These are phyloP conservation scores for Branchellion lobata DNA, from an alignment of 2,888 invertebrate species.

Conservation along the genomic window DNA sequence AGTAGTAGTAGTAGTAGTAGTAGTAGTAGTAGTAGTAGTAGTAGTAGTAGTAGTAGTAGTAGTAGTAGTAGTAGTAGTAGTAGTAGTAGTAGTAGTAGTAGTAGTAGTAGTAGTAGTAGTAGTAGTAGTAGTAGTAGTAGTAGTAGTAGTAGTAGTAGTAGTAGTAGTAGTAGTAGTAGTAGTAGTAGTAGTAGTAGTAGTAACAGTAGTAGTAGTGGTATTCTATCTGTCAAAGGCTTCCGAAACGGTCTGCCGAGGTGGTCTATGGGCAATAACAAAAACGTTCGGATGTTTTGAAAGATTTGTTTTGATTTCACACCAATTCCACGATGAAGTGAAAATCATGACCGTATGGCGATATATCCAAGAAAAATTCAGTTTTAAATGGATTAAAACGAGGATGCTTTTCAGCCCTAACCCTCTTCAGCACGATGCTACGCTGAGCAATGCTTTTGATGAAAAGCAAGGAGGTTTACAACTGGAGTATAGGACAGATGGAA, in stretches of 20 bases:
- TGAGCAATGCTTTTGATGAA: too few species aligned
- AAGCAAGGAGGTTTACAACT: too few species aligned
- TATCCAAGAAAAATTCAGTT: too few species aligned
- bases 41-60: slow-evolving; percentile 28
- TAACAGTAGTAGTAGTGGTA: not conserved
- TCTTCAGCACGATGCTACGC: too few species aligned
- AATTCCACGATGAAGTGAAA: too few species aligned
- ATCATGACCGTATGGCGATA: too few species aligned
- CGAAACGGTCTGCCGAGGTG: not conserved
- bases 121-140: not conserved
- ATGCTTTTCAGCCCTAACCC: too few species aligned
- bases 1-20: slow-evolving; percentile 38
- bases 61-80: slow-evolving; percentile 36
- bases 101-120: slow-evolving; percentile 9
- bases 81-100: slow-evolving; percentile 26
- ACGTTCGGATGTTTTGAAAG: too few species aligned
- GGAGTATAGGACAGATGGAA: too few species aligned
- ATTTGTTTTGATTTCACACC: too few species aligned
- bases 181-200: not conserved
- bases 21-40: slow-evolving; percentile 33
- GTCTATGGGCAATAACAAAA: not conserved
- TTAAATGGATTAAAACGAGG: too few species aligned
- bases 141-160: not conserved
- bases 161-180: not conserved
- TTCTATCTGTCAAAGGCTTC: not conserved